Percentiles rank a stretch among this genome's conserved stretches.
These are phyloP conservation scores for Piaya cayana DNA, from an alignment of 2,113 vertebrate species.

Conservation along the genomic window DNA sequence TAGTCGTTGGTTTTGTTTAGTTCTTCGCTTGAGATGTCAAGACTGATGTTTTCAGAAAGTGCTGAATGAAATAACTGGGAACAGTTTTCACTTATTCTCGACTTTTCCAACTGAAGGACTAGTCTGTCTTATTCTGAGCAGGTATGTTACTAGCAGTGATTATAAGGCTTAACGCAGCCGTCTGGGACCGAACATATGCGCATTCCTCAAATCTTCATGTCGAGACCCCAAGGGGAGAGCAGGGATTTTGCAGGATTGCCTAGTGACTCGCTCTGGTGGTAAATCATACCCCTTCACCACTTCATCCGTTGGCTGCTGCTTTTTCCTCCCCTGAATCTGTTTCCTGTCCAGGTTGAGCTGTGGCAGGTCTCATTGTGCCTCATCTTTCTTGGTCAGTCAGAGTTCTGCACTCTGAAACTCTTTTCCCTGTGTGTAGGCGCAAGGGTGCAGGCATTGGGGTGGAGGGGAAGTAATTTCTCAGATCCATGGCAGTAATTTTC, in stretches of 20 bases:
- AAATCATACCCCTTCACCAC: background rate
- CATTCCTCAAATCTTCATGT: background rate
- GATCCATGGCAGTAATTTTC: background rate
- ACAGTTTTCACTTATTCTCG: background rate
- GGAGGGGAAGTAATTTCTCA: rapidly evolving
- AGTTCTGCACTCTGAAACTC: background rate
- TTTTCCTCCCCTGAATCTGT: background rate
- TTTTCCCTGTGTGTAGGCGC: background rate
- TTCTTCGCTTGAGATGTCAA: background rate
- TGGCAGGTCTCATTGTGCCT: background rate
- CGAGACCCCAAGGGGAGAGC: background rate
- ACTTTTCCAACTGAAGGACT: background rate
- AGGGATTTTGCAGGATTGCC: background rate
- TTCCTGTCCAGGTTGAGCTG: background rate
- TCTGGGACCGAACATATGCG: constrained; percentile 8
- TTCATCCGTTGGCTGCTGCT: background rate
- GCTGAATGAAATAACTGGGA: background rate
- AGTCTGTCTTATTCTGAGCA: background rate
- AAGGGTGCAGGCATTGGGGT: rapidly evolving
- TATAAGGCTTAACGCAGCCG: background rate
- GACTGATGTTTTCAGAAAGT: background rate
- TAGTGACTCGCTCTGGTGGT: background rate
- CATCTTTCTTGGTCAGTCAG: background rate
- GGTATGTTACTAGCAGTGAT: background rate
- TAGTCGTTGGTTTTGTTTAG: background rate